phyloP scores from a whole-genome alignment of 2,113 vertebrate genomes.

The Otus sunia region DNA sequence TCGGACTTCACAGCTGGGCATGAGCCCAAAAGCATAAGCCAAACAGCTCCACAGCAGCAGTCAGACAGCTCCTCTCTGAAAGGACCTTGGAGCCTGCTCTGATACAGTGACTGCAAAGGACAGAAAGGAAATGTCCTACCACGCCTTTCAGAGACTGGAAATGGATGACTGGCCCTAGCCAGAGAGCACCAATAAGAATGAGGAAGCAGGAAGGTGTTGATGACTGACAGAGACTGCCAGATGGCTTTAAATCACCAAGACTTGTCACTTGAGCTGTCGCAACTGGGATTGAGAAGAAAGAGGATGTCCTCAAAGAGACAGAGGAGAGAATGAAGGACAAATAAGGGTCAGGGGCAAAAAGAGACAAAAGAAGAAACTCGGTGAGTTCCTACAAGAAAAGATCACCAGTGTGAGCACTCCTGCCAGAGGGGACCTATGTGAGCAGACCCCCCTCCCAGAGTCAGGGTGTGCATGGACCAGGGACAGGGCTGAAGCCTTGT shows the following conservation, averaged over 20 bases:
- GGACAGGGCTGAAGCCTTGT: neutral
- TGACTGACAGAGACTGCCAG: neutral
- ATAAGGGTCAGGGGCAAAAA: neutral
- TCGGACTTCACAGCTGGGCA: neutral
- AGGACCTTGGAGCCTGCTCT: neutral
- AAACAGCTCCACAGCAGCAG: neutral
- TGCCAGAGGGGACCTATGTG: neutral
- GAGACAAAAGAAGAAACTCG: neutral
- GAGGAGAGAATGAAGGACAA: neutral
- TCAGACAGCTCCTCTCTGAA: neutral
- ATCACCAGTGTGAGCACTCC: neutral
- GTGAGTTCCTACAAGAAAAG: neutral
- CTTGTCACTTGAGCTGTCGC: neutral
- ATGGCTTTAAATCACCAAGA: neutral
- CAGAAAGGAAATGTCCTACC: neutral
- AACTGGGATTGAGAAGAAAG: neutral
- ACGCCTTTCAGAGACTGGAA: neutral
- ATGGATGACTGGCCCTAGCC: neutral
- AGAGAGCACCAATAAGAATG: neutral
- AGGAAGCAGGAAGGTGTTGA: neutral
- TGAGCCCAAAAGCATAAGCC: neutral
- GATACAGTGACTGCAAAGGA: neutral
- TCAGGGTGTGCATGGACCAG: rapidly evolving
- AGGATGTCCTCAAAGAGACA: neutral
- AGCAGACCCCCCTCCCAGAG: neutral